Base-by-base conservation (phyloP, 2,888 invertebrate genomes). In the Tenthredo notha region DNA sequence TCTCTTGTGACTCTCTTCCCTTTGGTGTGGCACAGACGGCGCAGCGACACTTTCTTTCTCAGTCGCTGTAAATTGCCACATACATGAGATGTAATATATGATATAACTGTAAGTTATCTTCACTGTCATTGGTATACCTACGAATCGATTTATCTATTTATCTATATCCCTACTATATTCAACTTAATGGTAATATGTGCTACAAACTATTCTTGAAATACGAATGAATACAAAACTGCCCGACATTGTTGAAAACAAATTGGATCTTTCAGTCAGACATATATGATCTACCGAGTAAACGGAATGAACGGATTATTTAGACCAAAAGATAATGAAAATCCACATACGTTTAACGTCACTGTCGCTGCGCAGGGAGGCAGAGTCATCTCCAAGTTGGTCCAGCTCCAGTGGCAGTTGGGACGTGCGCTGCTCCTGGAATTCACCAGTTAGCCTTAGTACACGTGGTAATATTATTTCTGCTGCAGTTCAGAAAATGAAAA, bases 331-430 rank as follows among this genome's bases (percentile, higher is more conserved):
- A 61, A 61, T 12, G n/a, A 25, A 21, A 85, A 84, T 54, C 85
- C 21, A 94, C 94, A 94, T 92, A 97, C 97, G 95, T 95, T 97
- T 98, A 94, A 95, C 94, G 93, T 97, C 97, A 94, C 96, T 96
- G 94, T 97, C 97, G 95, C 96, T 97, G 94, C 96, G 96, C 93
- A 97, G 95, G 88, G 97, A 97, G 92, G 97, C 96, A 91, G 97
- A 96, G 95, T 98, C 98, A 97, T 98, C 98, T 97, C 93, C 94
- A 91, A 93, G 93, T 93, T 93, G 94, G 92, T 97, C 98, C 96
- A 97, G 95, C 95, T 97, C 97, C 96, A 97, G 96, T 92, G 96
- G 97, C 95, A 97, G 96, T 95, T 97, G 97, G 92, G 97, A 97
- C 94, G 96, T 96, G 96, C 97, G 97, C 95, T 97, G 97, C 96